phyloP scores from a whole-genome alignment of 2,113 vertebrate genomes.

The Ictidomys tridecemlineatus region DNA sequence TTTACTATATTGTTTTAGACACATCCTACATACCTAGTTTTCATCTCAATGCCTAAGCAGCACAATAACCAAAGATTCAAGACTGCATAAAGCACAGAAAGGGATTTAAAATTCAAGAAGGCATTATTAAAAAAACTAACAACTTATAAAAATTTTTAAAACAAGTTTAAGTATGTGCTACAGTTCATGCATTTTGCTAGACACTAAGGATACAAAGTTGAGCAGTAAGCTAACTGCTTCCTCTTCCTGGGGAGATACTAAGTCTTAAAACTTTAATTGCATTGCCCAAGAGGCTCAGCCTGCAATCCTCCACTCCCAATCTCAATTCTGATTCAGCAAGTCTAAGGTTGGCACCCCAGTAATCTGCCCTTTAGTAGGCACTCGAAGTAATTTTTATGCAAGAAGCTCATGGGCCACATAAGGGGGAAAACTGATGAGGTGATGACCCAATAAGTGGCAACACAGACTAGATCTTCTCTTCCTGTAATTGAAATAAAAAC shows the following conservation, averaged over 20 bases:
- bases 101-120: neutral
- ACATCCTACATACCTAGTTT: neutral
- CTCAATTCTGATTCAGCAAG: neutral
- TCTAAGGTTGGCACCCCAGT: neutral
- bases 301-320: neutral
- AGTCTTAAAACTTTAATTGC: neutral
- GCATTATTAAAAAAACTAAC: neutral
- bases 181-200: neutral
- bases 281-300: neutral
- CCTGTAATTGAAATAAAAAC: conserved; percentile 42
- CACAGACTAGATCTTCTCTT: conserved; percentile 18
- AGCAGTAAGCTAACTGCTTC: neutral
- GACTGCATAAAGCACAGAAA: neutral
- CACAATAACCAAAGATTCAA: neutral
- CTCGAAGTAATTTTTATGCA: neutral
- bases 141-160: neutral
- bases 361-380: neutral
- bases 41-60: neutral
- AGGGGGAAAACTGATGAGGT: neutral
- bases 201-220: neutral
- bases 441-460: neutral
- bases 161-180: neutral
- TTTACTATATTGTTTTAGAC: neutral
- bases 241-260: neutral
- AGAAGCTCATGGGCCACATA: neutral